These are phyloP conservation scores for Xiphydria camelus DNA, from an alignment of 2,888 invertebrate genomes.

Conservation along the genomic window DNA sequence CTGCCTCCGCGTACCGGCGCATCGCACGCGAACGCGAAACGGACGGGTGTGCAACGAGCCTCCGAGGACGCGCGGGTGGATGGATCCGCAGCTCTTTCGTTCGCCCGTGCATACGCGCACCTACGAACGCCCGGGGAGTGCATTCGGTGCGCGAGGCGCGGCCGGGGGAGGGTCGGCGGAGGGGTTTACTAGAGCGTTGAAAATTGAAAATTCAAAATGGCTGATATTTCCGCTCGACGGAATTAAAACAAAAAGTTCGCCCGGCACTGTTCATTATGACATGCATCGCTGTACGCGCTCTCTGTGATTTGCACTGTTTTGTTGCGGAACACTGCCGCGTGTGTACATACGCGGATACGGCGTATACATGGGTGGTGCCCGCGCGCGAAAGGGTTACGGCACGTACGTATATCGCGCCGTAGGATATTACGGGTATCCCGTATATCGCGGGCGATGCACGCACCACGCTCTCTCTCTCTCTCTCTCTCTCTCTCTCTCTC, in stretches of 20 bases:
- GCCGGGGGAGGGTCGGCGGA: constrained; percentile 33
- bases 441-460: no score
- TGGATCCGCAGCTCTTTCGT: background rate
- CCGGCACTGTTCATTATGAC: constrained; percentile 56
- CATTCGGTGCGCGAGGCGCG: background rate
- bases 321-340: background rate
- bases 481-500: no score
- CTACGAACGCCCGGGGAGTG: background rate
- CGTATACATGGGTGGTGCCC: no score
- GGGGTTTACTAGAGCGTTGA: constrained; percentile 58
- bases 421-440: no score
- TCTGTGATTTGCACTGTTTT: constrained; percentile 52
- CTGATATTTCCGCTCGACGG: constrained; percentile 58
- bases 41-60: no score
- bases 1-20: no score
- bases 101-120: background rate
- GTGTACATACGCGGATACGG: no score
- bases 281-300: constrained; percentile 54
- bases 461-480: no score
- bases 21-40: no score
- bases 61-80: no score
- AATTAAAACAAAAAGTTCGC: constrained; percentile 57
- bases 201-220: constrained; percentile 59
- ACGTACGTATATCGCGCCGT: no score
- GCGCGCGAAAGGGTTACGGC: no score